Conservation (phyloP, 1,140 invertebrate genomes). For the Cylas formicarius region DNA sequence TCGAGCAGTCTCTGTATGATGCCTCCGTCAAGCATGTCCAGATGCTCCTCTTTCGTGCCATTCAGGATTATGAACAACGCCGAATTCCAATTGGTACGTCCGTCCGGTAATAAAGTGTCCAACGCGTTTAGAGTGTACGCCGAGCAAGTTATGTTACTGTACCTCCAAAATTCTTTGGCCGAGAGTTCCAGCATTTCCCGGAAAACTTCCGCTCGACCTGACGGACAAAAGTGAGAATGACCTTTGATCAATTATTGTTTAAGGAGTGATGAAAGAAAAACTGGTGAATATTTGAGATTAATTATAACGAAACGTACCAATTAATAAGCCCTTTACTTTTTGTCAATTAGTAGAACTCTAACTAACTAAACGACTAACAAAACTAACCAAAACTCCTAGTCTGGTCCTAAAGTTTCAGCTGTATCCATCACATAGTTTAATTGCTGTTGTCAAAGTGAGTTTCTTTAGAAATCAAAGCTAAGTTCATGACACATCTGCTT, state of each 20-base stretch:
- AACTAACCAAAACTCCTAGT: no score
- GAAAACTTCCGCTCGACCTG: constrained; percentile 91
- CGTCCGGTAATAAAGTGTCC: constrained; percentile 90
- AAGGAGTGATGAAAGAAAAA: neutral
- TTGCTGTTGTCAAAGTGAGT: no score
- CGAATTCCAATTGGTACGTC: constrained; percentile 84
- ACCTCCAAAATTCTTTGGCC: constrained; percentile 94
- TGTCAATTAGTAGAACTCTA: neutral
- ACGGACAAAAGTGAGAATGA: no score
- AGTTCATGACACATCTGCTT: no score
- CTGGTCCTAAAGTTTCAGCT: no score
- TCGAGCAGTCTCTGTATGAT: constrained; percentile 94
- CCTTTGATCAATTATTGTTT: no score
- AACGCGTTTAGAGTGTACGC: constrained; percentile 93
- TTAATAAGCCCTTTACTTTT: no score
- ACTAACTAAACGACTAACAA: no score
- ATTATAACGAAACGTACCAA: neutral
- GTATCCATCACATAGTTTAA: no score
- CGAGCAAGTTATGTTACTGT: constrained; percentile 98
- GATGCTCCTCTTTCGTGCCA: constrained; percentile 93
- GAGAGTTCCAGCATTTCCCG: constrained; percentile 96
- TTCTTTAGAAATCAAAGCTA: no score
- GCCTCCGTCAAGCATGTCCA: constrained; percentile 97
- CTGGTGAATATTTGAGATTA: no score
- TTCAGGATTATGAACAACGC: constrained; percentile 96